Conservation (phyloP, 2,113 vertebrate species). For the Tachysurus vachellii region DNA sequence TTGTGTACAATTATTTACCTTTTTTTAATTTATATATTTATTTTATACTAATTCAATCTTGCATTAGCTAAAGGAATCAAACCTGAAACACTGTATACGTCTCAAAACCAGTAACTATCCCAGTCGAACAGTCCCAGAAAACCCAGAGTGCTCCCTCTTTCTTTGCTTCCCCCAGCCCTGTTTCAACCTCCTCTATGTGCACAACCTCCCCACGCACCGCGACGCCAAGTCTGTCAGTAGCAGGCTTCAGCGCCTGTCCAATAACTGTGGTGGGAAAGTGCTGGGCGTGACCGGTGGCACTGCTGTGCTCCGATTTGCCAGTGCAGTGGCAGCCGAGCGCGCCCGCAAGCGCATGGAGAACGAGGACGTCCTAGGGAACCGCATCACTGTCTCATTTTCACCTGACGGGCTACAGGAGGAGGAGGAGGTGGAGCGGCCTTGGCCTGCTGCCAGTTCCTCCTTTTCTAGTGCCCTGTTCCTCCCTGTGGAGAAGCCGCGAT, state of each 20-base stretch:
- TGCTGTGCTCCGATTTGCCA: constrained; percentile 89
- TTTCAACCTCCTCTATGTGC: constrained; percentile 92
- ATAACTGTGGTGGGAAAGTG: constrained; percentile 97
- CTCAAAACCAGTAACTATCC: constrained; percentile 30
- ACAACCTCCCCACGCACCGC: constrained; percentile 92
- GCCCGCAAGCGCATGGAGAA: constrained; percentile 97
- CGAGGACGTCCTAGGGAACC: constrained; percentile 92
- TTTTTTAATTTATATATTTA: too few relatives aligned
- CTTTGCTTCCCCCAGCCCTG: constrained; percentile 79
- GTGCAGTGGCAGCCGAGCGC: constrained; percentile 85
- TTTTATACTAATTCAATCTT: too few relatives aligned
- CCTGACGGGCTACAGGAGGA: constrained; percentile 74
- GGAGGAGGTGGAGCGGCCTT: constrained; percentile 43
- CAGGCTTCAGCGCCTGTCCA: constrained; percentile 91
- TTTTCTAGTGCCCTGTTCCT: constrained; percentile 61
- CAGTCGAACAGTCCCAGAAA: constrained; percentile 57
- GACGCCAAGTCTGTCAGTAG: constrained; percentile 90
- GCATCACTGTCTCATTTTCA: constrained; percentile 87
- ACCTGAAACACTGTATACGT: neutral
- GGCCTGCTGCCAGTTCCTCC: constrained; percentile 52
- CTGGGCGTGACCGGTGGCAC: constrained; percentile 86
- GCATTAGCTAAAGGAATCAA: neutral
- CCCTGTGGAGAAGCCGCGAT: constrained; percentile 83
- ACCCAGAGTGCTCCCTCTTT: constrained; percentile 67
- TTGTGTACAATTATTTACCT: neutral